These are phyloP conservation scores for Cosmopolites sordidus DNA, from an alignment of 2,888 invertebrate species.

Conservation along the genomic window DNA sequence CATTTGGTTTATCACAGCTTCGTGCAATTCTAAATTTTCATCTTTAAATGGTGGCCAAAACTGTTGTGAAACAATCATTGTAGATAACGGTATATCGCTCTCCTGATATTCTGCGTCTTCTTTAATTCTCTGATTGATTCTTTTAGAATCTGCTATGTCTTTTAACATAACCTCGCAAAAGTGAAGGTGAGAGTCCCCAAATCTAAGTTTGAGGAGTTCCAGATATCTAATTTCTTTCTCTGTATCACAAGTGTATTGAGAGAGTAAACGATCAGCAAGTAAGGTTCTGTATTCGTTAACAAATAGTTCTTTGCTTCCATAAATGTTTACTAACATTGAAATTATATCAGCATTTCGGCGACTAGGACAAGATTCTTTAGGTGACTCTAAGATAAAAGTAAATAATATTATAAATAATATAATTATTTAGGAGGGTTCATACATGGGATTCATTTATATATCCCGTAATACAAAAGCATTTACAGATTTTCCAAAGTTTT, in stretches of 20 bases:
- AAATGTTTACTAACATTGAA: conserved; percentile 96
- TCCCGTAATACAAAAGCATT: too few species aligned
- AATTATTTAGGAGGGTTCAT: too few species aligned
- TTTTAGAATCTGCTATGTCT: conserved; percentile 95
- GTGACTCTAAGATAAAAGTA: conserved; percentile 11
- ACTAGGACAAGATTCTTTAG: conserved; percentile 52
- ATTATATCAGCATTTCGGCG: conserved; percentile 82
- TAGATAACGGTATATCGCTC: conserved; percentile 60
- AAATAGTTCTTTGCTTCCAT: conserved; percentile 96
- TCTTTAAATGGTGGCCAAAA: conserved; percentile 98
- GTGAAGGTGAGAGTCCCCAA: conserved; percentile 94
- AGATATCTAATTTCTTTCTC: conserved; percentile 89
- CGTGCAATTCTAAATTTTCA: conserved; percentile 84
- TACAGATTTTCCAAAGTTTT: too few species aligned
- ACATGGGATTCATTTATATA: too few species aligned
- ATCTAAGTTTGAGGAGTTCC: conserved; percentile 87
- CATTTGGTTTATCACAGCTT: conserved; percentile 72
- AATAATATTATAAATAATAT: too few species aligned
- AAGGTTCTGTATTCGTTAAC: conserved; percentile 96
- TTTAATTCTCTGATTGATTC: conserved; percentile 83
- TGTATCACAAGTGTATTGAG: conserved; percentile 80
- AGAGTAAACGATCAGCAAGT: conserved; percentile 82
- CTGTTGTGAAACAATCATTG: conserved; percentile 94
- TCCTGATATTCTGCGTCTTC: conserved; percentile 60
- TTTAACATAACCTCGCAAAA: conserved; percentile 82